Evolutionary conservation across 1,140 invertebrate species (phyloP).

Genomic region (Colletes gigas): DNA sequence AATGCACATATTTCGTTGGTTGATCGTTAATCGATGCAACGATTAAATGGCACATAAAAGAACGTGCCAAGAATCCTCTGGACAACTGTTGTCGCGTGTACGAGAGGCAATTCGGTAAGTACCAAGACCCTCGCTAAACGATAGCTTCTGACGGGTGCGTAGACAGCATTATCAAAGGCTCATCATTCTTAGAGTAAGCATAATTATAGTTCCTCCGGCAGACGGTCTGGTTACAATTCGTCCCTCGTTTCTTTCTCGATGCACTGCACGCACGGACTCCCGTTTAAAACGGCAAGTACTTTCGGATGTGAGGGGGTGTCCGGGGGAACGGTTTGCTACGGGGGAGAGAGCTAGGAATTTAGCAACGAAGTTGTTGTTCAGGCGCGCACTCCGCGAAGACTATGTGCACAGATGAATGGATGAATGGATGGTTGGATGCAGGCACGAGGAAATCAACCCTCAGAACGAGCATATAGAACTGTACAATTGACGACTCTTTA

Average conservation of each 20-base stretch:
- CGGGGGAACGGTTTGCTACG: background rate
- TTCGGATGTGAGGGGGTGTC: slow-evolving; percentile 31
- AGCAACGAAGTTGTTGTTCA: slow-evolving; percentile 69
- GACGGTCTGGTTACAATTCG: slow-evolving; percentile 52
- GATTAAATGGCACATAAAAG: too few species aligned
- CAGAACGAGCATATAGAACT: slow-evolving; percentile 68
- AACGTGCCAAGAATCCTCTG: too few species aligned
- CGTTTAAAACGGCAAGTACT: slow-evolving; percentile 60
- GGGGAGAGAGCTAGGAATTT: slow-evolving; percentile 56
- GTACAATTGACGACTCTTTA: slow-evolving; percentile 79
- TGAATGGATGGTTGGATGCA: slow-evolving; percentile 59
- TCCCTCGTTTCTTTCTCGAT: slow-evolving; percentile 58
- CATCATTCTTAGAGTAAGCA: slow-evolving; percentile 49
- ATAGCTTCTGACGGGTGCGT: slow-evolving; percentile 28
- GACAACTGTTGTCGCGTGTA: too few species aligned
- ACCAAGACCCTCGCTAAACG: slow-evolving; percentile 36
- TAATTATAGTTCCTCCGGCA: slow-evolving; percentile 51
- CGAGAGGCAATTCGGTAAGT: slow-evolving; percentile 40
- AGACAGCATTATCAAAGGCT: slow-evolving; percentile 43
- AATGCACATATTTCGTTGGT: too few species aligned
- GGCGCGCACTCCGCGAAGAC: slow-evolving; percentile 53
- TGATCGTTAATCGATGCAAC: too few species aligned
- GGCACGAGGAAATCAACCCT: slow-evolving; percentile 71
- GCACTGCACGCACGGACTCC: slow-evolving; percentile 31
- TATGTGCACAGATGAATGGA: slow-evolving; percentile 57